Percentiles rank a stretch among this genome's conserved stretches.
Evolutionary conservation across 92 coral and sea anemone species (phyloP).

Genomic region (Nematostella vectensis): DNA sequence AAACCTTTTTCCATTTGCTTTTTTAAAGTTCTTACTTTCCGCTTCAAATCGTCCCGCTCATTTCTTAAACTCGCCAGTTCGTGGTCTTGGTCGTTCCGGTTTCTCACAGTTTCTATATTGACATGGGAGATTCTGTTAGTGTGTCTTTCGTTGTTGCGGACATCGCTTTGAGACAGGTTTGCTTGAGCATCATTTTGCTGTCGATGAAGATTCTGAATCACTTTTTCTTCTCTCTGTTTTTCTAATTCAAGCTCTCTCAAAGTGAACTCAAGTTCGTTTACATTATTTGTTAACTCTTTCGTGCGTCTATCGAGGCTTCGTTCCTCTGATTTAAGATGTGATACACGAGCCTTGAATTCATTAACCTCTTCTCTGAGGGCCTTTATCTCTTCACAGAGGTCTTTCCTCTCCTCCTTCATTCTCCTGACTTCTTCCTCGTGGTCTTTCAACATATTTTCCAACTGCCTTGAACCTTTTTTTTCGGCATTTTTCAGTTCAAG

Average conservation of each 20-base stretch:
- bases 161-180: slow-evolving; percentile 3
- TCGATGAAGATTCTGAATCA: slow-evolving; percentile 22
- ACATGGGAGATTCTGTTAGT: slow-evolving; percentile 26
- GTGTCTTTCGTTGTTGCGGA: slow-evolving; percentile 15
- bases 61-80: slow-evolving; percentile 34
- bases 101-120: slow-evolving; percentile 14
- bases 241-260: slow-evolving; percentile 30
- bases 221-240: slow-evolving; percentile 40
- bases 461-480: not conserved
- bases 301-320: slow-evolving; percentile 43
- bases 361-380: slow-evolving; percentile 48
- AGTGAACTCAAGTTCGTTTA: slow-evolving; percentile 25
- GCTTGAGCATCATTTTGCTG: slow-evolving; percentile 24
- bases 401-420: slow-evolving; percentile 41
- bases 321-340: slow-evolving; percentile 53
- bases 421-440: slow-evolving; percentile 12
- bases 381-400: slow-evolving; percentile 35
- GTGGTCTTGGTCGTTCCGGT: slow-evolving; percentile 30
- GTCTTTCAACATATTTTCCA: slow-evolving; percentile 1
- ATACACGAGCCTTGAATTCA: slow-evolving; percentile 44
- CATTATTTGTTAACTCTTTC: slow-evolving; percentile 24
- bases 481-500: slow-evolving; percentile 36
- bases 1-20: slow-evolving; percentile 20
- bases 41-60: slow-evolving; percentile 50
- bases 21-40: slow-evolving; percentile 27